These are phyloP conservation scores for Troilus luridus DNA, from an alignment of 2,888 invertebrate species.

Conservation along the genomic window DNA sequence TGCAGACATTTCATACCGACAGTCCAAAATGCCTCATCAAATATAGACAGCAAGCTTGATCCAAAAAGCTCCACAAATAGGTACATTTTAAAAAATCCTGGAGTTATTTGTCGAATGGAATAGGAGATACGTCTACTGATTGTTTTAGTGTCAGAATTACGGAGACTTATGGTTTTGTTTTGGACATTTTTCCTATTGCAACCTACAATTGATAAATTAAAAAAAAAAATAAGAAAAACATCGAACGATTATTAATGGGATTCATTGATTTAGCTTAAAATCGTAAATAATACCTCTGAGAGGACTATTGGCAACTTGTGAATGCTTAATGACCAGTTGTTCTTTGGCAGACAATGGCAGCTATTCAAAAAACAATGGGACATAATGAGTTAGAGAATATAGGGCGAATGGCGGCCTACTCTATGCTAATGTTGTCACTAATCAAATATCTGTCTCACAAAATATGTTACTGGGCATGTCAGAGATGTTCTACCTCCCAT, in stretches of 20 bases:
- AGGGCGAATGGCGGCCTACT: neutral
- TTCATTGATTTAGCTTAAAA: neutral
- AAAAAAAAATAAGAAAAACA: neutral
- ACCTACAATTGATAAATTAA: neutral
- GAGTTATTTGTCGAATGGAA: too few species aligned
- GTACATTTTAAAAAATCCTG: too few species aligned
- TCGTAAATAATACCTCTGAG: neutral
- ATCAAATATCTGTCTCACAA: conserved; percentile 9
- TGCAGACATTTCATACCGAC: too few species aligned
- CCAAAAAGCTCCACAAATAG: too few species aligned
- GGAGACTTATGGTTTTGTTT: too few species aligned
- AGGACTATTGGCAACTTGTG: neutral
- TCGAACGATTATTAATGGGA: neutral
- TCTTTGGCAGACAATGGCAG: neutral
- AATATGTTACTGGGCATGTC: neutral
- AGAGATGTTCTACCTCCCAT: neutral
- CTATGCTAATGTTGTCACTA: neutral
- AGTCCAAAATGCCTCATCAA: too few species aligned
- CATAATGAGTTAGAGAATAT: neutral
- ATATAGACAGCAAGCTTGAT: too few species aligned
- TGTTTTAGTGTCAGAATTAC: too few species aligned
- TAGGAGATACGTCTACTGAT: too few species aligned
- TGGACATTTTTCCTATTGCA: too few species aligned
- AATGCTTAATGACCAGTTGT: neutral
- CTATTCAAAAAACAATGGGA: conserved; percentile 16